These are phyloP conservation scores for Psilopsiagon aurifrons DNA, from an alignment of 2,113 vertebrate genomes.

Conservation along the genomic window DNA sequence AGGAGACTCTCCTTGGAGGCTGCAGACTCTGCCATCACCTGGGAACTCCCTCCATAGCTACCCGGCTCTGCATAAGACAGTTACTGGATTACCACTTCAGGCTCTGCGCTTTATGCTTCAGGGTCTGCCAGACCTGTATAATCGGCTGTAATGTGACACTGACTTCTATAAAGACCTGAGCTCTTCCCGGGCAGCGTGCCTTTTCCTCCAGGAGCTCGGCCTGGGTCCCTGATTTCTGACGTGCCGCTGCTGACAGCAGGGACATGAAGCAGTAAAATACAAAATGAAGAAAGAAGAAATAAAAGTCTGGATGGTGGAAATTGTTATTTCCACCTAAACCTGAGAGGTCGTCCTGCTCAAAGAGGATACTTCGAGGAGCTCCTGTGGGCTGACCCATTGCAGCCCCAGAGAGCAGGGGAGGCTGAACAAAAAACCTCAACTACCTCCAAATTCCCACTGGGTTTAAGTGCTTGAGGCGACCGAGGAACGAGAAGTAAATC, in stretches of 20 bases:
- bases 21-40: background rate
- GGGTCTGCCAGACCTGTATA: constrained; percentile 13
- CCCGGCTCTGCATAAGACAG: background rate
- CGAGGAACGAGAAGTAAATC: background rate
- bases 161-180: constrained; percentile 1
- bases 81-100: constrained; percentile 1
- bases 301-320: background rate
- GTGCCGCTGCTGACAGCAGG: background rate
- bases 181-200: background rate
- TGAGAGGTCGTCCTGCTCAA: background rate
- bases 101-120: background rate
- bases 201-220: background rate
- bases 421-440: background rate
- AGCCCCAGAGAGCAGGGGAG: background rate
- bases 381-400: background rate
- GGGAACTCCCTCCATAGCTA: background rate
- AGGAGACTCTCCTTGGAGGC: background rate
- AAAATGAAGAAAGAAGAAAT: background rate
- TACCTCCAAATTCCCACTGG: background rate
- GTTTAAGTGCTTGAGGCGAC: background rate
- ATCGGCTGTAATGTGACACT: constrained; percentile 48
- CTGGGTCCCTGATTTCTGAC: background rate
- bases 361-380: background rate
- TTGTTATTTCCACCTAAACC: background rate
- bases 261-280: background rate